Conservation (phyloP, 2,113 vertebrate species). For the Clarias gariepinus region DNA sequence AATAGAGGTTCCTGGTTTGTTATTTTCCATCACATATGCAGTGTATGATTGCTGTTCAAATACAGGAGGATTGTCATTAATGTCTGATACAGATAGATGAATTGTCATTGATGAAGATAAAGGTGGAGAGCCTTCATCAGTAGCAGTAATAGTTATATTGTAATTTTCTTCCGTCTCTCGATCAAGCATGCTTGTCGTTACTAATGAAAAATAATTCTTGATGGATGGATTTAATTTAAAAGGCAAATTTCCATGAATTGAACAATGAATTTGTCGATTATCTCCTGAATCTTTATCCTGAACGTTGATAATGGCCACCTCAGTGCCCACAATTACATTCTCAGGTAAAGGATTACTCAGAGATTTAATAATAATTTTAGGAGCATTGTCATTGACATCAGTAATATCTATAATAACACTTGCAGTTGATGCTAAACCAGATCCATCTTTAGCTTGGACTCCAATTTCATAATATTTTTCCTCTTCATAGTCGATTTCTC, state of each 20-base stretch:
- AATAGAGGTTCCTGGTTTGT: too few species aligned
- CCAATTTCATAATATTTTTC: slow-evolving; percentile 44
- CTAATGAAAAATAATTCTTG: slow-evolving; percentile 51
- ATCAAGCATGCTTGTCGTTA: slow-evolving; percentile 43
- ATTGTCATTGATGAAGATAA: too few species aligned
- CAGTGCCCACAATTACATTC: not conserved
- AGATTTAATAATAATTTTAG: slow-evolving; percentile 23
- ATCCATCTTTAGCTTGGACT: slow-evolving; percentile 35
- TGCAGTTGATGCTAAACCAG: slow-evolving; percentile 44
- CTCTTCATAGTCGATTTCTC: slow-evolving; percentile 48
- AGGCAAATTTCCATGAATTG: slow-evolving; percentile 53
- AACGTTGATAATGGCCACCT: slow-evolving; percentile 9
- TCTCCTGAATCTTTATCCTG: not conserved
- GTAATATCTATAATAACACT: slow-evolving; percentile 50
- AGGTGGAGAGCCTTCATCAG: too few species aligned
- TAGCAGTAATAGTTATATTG: too few species aligned
- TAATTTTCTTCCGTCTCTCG: slow-evolving; percentile 44
- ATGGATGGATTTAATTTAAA: slow-evolving; percentile 65
- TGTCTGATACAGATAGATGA: too few species aligned
- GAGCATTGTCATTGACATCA: slow-evolving; percentile 46
- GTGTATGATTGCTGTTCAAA: too few species aligned
- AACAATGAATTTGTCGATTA: slow-evolving; percentile 46
- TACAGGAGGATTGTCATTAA: too few species aligned
- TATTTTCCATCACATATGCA: too few species aligned
- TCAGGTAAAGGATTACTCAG: not conserved